A percentile compares a stretch with the other conserved stretches of the same genome.
Conservation (phyloP, 2,888 invertebrate species). For the Stenodera caucasica region DNA sequence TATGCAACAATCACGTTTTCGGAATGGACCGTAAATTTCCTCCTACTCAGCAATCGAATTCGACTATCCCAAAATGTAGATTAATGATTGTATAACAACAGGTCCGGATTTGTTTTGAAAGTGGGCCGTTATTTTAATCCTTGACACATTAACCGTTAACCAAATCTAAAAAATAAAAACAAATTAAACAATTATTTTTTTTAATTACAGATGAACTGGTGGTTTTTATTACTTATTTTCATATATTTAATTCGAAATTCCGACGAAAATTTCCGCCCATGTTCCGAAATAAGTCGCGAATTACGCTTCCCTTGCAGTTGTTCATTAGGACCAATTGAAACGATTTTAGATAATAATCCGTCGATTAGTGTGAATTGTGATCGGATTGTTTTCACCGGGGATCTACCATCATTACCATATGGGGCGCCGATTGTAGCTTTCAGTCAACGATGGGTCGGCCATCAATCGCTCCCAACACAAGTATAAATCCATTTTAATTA, state of each 20-base stretch:
- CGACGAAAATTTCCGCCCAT: constrained; percentile 58
- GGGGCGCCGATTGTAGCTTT: constrained; percentile 80
- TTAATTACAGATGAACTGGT: constrained; percentile 37
- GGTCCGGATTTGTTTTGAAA: constrained; percentile 6
- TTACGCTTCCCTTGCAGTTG: constrained; percentile 75
- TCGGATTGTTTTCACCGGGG: constrained; percentile 76
- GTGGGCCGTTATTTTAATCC: neutral
- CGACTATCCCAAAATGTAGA: neutral
- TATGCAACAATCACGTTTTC: no score
- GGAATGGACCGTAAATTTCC: no score
- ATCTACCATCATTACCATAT: constrained; percentile 75
- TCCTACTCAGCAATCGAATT: neutral
- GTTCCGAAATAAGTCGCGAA: constrained; percentile 75
- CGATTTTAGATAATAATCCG: constrained; percentile 53
- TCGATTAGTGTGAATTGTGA: constrained; percentile 81
- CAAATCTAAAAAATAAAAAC: neutral
- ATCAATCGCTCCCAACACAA: constrained; percentile 79
- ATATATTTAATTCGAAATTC: constrained; percentile 16
- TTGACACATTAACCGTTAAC: neutral
- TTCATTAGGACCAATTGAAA: constrained; percentile 57
- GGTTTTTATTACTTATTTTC: constrained; percentile 22
- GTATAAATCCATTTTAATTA: no score
- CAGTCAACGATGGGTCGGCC: constrained; percentile 77
- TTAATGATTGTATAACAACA: constrained; percentile 1
- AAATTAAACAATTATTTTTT: no score